A percentile compares a stretch with the other conserved stretches of the same genome.
phyloP scores from a whole-genome alignment of 2,113 vertebrate genomes.

The Strix aluco region DNA sequence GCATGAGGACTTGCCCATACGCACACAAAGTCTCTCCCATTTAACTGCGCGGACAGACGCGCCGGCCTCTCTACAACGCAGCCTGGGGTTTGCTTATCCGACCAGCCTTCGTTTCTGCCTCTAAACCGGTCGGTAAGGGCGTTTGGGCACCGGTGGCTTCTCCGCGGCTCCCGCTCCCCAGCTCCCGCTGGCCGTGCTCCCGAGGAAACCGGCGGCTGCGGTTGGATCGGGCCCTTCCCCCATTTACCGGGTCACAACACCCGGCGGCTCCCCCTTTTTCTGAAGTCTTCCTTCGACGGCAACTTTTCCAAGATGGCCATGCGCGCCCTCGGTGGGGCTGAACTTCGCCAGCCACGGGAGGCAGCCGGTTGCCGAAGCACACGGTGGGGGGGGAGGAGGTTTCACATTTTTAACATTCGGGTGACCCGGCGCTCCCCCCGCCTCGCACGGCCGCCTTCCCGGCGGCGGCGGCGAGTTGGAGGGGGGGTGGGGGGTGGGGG shows the following conservation, averaged over 20 bases:
- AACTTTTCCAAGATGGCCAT: background rate
- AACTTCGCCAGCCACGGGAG: background rate
- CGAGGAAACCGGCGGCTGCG: rapidly evolving
- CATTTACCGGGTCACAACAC: background rate
- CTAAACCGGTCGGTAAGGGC: background rate
- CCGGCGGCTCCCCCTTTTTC: background rate
- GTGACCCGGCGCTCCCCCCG: too few species aligned
- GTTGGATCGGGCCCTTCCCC: rapidly evolving
- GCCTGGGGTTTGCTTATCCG: background rate
- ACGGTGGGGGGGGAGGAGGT: background rate
- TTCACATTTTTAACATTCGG: rapidly evolving
- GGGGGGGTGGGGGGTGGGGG: background rate
- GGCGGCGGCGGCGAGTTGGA: background rate
- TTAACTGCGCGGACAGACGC: background rate
- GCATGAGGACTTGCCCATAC: background rate
- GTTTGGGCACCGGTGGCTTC: background rate
- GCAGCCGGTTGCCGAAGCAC: background rate
- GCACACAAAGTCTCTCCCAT: background rate
- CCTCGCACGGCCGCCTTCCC: background rate
- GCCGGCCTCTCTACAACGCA: rapidly evolving
- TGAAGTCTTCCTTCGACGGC: background rate
- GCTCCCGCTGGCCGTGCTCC: background rate
- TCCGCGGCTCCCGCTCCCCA: rapidly evolving
- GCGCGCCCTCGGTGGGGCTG: too few species aligned
- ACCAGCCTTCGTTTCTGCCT: background rate